Evolutionary conservation across 2,113 vertebrate genomes (phyloP), one percentile per base, ranked within the genome.

Genomic region (Harpagus bidentatus): DNA sequence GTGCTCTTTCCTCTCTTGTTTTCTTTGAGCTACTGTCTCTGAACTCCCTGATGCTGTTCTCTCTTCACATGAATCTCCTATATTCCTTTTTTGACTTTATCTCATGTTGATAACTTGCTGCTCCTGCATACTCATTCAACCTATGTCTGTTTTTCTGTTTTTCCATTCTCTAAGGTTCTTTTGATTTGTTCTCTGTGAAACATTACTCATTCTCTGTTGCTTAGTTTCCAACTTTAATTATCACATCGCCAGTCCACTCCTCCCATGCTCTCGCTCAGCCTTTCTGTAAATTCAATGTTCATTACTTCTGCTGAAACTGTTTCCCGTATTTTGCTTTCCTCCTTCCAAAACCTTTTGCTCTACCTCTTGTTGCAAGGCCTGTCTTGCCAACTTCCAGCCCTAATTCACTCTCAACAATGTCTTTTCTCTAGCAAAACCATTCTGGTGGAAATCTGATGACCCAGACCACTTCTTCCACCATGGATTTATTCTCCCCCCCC

Each of bases 191-290:
- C 50, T 72, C 62, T 76, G 59, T 88, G 94, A 78, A 95, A 88
- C 59, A 20, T 93, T 95, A 84, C 69, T 96, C 73, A 78, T 91
- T 94, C 32, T 81, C 73, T 67, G 83, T 89, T 95, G 83, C 93
- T 94, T 96, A 82, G 94, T 40, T 96, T 52, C 79, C 63, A 81
- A 0, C 45, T 93, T 97, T 92, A 93, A 95, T 91, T 69, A 15
- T 76, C 34, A 22, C 32, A 7, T 45, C 8, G 20, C 89, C 66
- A 69, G 70, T 61, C 52, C 23, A 29, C n/a, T 78, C n/a, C 32
- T 95, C 25, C 76, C 36, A 28, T 61, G 61, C 45, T 95, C 29
- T 91, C 1, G 1, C 58, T 17, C 42, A 59, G 34, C 50, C 36
- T 78, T 79, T 48, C 63, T 45, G 40, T 53, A 34, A 84, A 70